Conservation (phyloP, 92 coral and sea anemone species). For the Porites rus region DNA sequence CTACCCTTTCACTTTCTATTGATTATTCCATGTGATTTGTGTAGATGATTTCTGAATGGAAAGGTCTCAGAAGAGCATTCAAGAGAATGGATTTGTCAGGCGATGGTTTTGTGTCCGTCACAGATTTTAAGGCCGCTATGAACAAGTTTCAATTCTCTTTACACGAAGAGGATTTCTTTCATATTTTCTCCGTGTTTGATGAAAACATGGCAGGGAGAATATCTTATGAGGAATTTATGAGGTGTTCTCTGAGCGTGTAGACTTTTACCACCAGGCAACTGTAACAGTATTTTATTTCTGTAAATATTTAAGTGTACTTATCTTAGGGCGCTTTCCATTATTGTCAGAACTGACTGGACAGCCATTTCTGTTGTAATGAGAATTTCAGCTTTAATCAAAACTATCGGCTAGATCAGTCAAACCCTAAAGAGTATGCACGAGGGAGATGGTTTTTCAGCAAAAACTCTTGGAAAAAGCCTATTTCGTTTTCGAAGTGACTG, state of each 20-base stretch:
- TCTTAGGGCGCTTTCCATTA: too few species aligned
- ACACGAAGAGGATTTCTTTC: conserved; percentile 84
- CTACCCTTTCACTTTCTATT: too few species aligned
- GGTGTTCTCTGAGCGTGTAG: conserved; percentile 45
- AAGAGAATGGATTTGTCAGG: conserved; percentile 69
- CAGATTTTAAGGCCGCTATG: conserved; percentile 76
- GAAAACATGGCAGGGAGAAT: conserved; percentile 78
- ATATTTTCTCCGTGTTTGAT: conserved; percentile 85
- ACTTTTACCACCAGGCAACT: background rate
- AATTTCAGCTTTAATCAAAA: too few species aligned
- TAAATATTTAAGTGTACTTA: too few species aligned
- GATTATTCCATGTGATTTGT: background rate
- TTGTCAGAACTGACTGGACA: too few species aligned
- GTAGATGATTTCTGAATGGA: conserved; percentile 88
- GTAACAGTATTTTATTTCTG: too few species aligned
- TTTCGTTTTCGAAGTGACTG: too few species aligned
- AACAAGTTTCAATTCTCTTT: conserved; percentile 68
- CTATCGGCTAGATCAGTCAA: too few species aligned
- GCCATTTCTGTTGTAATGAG: too few species aligned
- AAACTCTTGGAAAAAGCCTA: too few species aligned
- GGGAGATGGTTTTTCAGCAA: too few species aligned
- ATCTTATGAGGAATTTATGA: conserved; percentile 86
- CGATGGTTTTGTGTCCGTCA: conserved; percentile 76
- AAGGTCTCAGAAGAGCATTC: conserved; percentile 77
- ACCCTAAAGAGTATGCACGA: too few species aligned